Evolutionary conservation across 2,888 invertebrate species (phyloP).

Genomic region (Agrochola litura): DNA sequence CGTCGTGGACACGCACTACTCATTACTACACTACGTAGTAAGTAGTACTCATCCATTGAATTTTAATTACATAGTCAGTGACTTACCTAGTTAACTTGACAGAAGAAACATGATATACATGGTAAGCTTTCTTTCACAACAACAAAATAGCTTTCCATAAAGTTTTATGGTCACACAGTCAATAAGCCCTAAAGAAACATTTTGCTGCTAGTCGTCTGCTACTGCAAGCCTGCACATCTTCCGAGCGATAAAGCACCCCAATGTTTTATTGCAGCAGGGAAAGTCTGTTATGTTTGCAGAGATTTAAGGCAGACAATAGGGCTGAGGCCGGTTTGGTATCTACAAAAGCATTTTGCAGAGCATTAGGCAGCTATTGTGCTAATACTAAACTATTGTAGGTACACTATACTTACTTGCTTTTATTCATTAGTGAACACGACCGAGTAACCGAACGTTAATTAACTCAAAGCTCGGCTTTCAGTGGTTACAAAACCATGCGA

Average conservation of each 20-base stretch:
- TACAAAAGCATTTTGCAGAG: constrained; percentile 42
- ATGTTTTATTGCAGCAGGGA: constrained; percentile 59
- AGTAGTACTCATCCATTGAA: constrained; percentile 44
- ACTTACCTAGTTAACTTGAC: not conserved
- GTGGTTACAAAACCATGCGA: constrained; percentile 73
- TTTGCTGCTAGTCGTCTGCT: constrained; percentile 27
- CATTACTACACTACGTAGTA: constrained; percentile 49
- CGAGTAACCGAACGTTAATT: constrained; percentile 74
- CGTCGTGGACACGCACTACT: constrained; percentile 61
- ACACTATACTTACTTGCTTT: constrained; percentile 64
- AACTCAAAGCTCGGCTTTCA: constrained; percentile 73
- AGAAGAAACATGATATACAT: not conserved
- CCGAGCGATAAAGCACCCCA: constrained; percentile 63
- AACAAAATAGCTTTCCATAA: constrained; percentile 12
- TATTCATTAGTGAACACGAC: constrained; percentile 69
- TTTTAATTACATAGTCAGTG: constrained; percentile 31
- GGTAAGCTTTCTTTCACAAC: not conserved
- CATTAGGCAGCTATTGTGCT: constrained; percentile 42
- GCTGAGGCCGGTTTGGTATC: constrained; percentile 22
- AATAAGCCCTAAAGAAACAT: constrained; percentile 33
- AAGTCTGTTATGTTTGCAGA: constrained; percentile 32
- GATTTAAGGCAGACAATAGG: constrained; percentile 54
- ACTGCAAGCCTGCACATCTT: constrained; percentile 57
- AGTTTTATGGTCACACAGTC: constrained; percentile 16
- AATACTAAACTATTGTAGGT: constrained; percentile 33